These are phyloP conservation scores for Diplolepis rosae DNA, from an alignment of 2,888 invertebrate genomes.

Conservation along the genomic window DNA sequence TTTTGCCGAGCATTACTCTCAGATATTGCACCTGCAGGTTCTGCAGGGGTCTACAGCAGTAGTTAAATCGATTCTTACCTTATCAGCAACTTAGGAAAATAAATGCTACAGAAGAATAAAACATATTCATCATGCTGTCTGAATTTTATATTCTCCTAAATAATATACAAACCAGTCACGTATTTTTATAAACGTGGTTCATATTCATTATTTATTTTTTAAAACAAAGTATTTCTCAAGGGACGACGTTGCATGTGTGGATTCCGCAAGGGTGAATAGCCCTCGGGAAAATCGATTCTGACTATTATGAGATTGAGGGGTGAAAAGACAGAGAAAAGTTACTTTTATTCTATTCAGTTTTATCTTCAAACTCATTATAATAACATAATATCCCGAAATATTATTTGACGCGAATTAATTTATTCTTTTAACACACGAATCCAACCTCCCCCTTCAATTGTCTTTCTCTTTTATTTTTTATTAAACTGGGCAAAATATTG, in stretches of 20 bases:
- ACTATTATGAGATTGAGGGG: slow-evolving; percentile 33
- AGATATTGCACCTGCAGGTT: slow-evolving; percentile 43
- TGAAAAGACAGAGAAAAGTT: slow-evolving; percentile 18
- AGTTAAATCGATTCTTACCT: slow-evolving; percentile 42
- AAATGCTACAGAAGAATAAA: not conserved
- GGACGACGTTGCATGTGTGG: slow-evolving; percentile 48
- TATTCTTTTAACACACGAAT: too few species aligned
- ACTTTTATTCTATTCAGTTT: not conserved
- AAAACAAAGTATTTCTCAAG: not conserved
- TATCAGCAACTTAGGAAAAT: not conserved
- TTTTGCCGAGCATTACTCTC: slow-evolving; percentile 43
- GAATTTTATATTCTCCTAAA: not conserved
- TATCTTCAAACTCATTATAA: not conserved
- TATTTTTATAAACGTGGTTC: not conserved
- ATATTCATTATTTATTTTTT: not conserved
- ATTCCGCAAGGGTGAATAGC: slow-evolving; percentile 62
- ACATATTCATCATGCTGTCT: not conserved
- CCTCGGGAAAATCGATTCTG: slow-evolving; percentile 61
- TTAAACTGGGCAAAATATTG: too few species aligned
- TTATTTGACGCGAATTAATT: too few species aligned
- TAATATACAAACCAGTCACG: not conserved
- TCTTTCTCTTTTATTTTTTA: too few species aligned
- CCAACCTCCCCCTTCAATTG: too few species aligned
- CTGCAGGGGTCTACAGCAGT: slow-evolving; percentile 46
- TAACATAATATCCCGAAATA: too few species aligned